These are phyloP conservation scores for Byasa hedistus DNA, from an alignment of 2,888 invertebrate species.

Conservation along the genomic window DNA sequence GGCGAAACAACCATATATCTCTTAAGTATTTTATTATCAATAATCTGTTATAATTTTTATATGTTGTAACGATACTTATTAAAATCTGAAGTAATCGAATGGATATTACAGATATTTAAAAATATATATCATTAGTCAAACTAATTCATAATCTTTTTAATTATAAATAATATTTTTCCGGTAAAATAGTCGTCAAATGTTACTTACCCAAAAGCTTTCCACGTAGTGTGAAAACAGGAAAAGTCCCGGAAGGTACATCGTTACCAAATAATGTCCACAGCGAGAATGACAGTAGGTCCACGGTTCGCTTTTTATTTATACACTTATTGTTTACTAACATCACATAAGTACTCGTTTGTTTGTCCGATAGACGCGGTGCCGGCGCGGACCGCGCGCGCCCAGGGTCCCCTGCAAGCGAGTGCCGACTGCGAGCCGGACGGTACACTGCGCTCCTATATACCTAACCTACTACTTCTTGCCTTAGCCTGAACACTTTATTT, in stretches of 20 bases:
- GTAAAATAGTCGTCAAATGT: slow-evolving; percentile 15
- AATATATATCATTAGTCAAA: background rate
- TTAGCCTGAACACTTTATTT: slow-evolving; percentile 69
- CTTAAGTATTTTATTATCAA: slow-evolving; percentile 3
- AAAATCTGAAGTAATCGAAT: background rate
- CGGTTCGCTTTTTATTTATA: slow-evolving; percentile 65
- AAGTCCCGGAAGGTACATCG: slow-evolving; percentile 72
- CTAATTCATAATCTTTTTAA: background rate
- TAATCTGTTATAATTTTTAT: slow-evolving; percentile 9
- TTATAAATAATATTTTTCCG: background rate
- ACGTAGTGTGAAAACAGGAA: slow-evolving; percentile 70
- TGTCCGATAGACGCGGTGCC: slow-evolving; percentile 36
- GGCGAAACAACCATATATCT: background rate
- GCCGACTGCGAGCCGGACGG: slow-evolving; percentile 58
- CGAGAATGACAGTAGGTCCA: slow-evolving; percentile 57
- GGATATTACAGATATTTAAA: background rate
- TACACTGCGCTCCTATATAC: slow-evolving; percentile 70
- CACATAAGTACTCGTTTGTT: slow-evolving; percentile 63
- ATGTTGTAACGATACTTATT: background rate
- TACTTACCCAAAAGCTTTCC: slow-evolving; percentile 76
- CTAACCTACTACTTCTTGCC: slow-evolving; percentile 62
- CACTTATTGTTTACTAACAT: slow-evolving; percentile 77
- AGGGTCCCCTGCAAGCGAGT: slow-evolving; percentile 45
- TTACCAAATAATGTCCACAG: slow-evolving; percentile 57
- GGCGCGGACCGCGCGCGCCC: slow-evolving; percentile 43